A percentile compares a stretch with the other conserved stretches of the same genome.
phyloP scores from a whole-genome alignment of 2,113 vertebrate species.

The Clarias batrachus region DNA sequence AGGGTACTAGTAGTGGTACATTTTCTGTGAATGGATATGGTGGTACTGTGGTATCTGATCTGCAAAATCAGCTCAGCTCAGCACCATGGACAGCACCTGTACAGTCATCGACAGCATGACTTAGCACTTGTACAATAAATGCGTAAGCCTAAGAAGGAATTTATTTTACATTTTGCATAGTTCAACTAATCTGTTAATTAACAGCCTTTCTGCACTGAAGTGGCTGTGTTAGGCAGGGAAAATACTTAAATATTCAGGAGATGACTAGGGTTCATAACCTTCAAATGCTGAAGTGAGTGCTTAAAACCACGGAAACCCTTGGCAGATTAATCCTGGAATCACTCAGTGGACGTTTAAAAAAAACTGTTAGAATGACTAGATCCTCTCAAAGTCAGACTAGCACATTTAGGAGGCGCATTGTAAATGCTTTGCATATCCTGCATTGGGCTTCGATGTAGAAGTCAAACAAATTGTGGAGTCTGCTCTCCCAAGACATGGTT shows the following conservation, averaged over 20 bases:
- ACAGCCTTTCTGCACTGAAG: not conserved
- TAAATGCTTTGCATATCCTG: no score
- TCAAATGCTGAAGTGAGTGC: not conserved
- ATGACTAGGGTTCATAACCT: not conserved
- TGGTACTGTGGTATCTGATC: not conserved
- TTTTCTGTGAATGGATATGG: not conserved
- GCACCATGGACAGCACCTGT: not conserved
- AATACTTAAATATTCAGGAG: not conserved
- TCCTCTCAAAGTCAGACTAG: no score
- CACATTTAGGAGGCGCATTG: no score
- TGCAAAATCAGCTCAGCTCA: not conserved
- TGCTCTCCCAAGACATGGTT: not conserved
- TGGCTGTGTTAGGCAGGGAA: not conserved
- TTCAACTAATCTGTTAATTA: not conserved
- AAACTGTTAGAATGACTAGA: no score
- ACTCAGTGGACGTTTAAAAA: no score
- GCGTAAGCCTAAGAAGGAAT: not conserved
- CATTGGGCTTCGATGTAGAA: no score
- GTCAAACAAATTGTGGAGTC: no score
- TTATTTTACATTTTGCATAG: not conserved
- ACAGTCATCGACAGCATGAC: not conserved
- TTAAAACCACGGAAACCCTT: not conserved
- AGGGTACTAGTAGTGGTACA: not conserved
- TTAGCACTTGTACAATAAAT: not conserved
- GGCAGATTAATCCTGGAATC: no score